Conservation (phyloP, 2,888 invertebrate genomes). For the Auanema sp. region DNA sequence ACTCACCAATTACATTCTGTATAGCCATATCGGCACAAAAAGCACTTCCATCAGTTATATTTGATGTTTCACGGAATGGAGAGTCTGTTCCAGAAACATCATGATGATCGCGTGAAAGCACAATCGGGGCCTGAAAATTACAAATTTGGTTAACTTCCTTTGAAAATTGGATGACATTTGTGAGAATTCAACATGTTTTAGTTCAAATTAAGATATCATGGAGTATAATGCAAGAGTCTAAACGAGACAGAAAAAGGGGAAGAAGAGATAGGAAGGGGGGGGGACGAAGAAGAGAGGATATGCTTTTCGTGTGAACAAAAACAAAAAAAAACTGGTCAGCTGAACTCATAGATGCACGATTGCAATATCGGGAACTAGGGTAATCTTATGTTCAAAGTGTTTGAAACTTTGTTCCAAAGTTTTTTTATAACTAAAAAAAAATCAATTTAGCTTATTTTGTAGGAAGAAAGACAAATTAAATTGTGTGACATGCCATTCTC, state of each 20-base stretch:
- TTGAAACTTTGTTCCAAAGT: too few relatives aligned
- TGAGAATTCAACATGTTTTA: conserved; percentile 1
- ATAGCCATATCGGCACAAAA: conserved; percentile 72
- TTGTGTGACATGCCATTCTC: too few relatives aligned
- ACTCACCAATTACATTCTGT: conserved; percentile 67
- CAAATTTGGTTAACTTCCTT: not conserved
- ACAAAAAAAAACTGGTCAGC: too few relatives aligned
- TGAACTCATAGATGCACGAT: not conserved
- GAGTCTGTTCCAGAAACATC: conserved; percentile 73
- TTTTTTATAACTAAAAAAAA: too few relatives aligned
- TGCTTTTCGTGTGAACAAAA: too few relatives aligned
- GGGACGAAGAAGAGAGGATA: too few relatives aligned
- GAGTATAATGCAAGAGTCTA: not conserved
- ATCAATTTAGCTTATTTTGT: too few relatives aligned
- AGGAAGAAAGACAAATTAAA: too few relatives aligned
- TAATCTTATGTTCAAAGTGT: too few relatives aligned
- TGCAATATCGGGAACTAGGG: too few relatives aligned
- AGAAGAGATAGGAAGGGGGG: not conserved
- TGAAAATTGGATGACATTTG: conserved; percentile 1
- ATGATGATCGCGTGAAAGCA: conserved; percentile 72
- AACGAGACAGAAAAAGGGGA: too few relatives aligned
- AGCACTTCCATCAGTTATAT: conserved; percentile 72
- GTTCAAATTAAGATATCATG: not conserved
- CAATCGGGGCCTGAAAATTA: conserved; percentile 68
- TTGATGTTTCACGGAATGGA: conserved; percentile 72